Evolutionary conservation across 2,797 vertebrate species (phyloP), one percentile per base, ranked within the genome.

Genomic region (Manis crassicaudata): DNA sequence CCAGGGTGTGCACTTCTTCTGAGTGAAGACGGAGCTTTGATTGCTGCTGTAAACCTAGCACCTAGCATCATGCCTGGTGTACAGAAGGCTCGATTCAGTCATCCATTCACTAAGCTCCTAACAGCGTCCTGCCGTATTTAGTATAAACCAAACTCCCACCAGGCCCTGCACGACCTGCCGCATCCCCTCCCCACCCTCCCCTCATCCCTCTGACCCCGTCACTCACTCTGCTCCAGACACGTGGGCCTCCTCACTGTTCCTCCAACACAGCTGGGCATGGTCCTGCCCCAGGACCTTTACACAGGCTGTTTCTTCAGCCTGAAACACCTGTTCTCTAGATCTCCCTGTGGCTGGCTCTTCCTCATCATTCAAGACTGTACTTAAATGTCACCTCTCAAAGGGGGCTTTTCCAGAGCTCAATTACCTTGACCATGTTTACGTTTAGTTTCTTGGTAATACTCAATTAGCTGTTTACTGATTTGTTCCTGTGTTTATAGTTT

Each of bases 241-340:
- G 10, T 0, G 0, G 11, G 35, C 18, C 58, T 40, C 29, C 14
- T 46, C 0, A 0, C 32, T 7, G 9, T 23, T 58, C 56, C 29
- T 60, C 50, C 77, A 46, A 46, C 1, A 8, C 0, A 46, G 0
- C 79, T 23, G 25, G 62, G 23, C n/a, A 0, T 2, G 0, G 25
- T 21, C 32, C 46, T 54, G 18, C 89, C 86, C 56, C 86, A 73
- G 76, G 90, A 25, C 50, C 46, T 94, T 87, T 65, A 67, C n/a
- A 25, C 3, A 0, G 5, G 56, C 76, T 77, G 17, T 56, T n/a
- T 29, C 62, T 60, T 7, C 56, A 8, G 5, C 52, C 20, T 13
- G 32, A 68, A 63, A 70, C 18, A 27, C 6, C 2, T 5, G 82
- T 35, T 27, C 37, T 23, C 32, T 23, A 23, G 8, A 27, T 6